phyloP scores from a whole-genome alignment of 35 echinoderm and acorn worm species.

The Amphiura filiformis region DNA sequence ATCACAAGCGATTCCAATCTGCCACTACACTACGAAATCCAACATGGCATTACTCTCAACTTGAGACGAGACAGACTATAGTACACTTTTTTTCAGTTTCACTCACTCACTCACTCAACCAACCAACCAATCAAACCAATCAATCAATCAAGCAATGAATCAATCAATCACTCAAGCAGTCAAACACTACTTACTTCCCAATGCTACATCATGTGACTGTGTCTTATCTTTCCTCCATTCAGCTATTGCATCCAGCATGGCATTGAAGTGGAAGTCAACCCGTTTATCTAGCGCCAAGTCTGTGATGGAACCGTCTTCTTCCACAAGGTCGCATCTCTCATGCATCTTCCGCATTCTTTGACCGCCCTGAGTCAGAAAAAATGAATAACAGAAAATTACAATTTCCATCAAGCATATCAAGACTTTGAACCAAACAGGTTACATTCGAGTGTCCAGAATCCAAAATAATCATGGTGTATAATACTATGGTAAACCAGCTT shows the following conservation, averaged over 20 bases:
- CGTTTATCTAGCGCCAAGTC: constrained; percentile 72
- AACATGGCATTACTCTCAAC: no score
- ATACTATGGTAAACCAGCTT: no score
- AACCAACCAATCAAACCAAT: no score
- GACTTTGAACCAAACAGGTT: no score
- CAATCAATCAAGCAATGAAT: no score
- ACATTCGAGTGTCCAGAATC: no score
- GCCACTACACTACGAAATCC: no score
- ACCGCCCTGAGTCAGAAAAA: constrained; percentile 49
- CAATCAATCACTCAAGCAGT: no score
- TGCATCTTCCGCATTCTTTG: constrained; percentile 76
- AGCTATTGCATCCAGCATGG: constrained; percentile 95
- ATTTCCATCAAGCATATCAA: background rate
- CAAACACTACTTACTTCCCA: constrained; percentile 84
- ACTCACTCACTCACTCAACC: no score
- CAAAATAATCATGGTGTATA: background rate
- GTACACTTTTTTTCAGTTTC: no score
- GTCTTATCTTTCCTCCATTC: constrained; percentile 96
- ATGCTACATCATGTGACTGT: constrained; percentile 48
- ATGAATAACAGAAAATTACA: background rate
- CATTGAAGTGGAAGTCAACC: constrained; percentile 99
- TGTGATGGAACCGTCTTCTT: constrained; percentile 61
- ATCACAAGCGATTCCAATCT: no score
- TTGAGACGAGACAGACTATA: no score
- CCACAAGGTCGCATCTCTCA: constrained; percentile 74